Percentiles rank a stretch among this genome's conserved stretches.
Conservation (phyloP, 2,888 invertebrate species). For the Eremobia ochroleuca region DNA sequence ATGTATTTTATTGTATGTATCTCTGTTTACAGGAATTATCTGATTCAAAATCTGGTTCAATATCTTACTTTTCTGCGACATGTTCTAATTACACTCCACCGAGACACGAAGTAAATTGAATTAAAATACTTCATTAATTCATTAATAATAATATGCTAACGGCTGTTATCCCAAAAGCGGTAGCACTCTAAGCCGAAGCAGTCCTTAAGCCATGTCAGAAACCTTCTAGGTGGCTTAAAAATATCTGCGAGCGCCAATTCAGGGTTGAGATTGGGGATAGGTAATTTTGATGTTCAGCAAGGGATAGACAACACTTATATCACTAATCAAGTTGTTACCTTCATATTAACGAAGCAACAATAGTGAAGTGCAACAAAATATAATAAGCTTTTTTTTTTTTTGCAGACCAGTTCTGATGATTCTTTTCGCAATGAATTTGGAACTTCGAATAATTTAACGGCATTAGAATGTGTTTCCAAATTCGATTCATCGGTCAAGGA, state of each 20-base stretch:
- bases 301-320: conserved; percentile 54
- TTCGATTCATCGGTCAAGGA: conserved; percentile 56
- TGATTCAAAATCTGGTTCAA: conserved; percentile 60
- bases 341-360: conserved; percentile 56
- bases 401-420: conserved; percentile 62
- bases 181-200: conserved; percentile 47
- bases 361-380: conserved; percentile 52
- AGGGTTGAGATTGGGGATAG: conserved; percentile 55
- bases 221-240: conserved; percentile 53
- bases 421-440: conserved; percentile 59
- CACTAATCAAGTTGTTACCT: conserved; percentile 57
- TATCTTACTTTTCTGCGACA: conserved; percentile 42
- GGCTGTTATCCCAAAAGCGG: conserved; percentile 47
- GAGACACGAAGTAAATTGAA: conserved; percentile 52
- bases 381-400: conserved; percentile 55
- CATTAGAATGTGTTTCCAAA: conserved; percentile 53
- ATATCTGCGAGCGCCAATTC: conserved; percentile 53
- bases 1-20: conserved; percentile 55
- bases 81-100: conserved; percentile 57
- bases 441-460: no score
- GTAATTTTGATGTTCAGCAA: conserved; percentile 55
- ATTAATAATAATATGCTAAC: conserved; percentile 28
- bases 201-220: conserved; percentile 38
- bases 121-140: conserved; percentile 40
- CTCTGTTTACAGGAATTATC: conserved; percentile 47